Base-by-base conservation (phyloP, 2,113 vertebrate genomes). In the Leptobrachium ailaonicum region DNA sequence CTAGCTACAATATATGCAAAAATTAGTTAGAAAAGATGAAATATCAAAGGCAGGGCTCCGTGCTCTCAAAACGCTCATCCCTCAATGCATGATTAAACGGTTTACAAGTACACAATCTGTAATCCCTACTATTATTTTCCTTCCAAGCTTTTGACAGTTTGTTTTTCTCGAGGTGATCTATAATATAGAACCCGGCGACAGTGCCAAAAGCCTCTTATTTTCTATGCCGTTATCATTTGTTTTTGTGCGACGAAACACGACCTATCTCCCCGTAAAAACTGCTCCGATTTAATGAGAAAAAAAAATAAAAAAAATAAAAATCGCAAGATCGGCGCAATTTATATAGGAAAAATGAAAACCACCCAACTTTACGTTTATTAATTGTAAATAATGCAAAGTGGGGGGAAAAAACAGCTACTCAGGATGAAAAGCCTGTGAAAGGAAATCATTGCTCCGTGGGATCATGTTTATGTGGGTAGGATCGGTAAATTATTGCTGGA, bases 91-190 rank as follows among this genome's bases (percentile, higher is more conserved):
- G 68, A 79, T 71, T 70, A 71, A 79, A 79, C 13, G 60, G 53
- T 71, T 79, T 72, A 72, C 77, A 79, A 45, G 32, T 71, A 47
- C 42, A 53, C 20, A 58, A 79, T 71, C 70, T 64, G 56, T 79
- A 79, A 79, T 79, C 62, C 14, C 7, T 13, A 5, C 77, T 71
- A 47, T 79, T 54, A 71, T 47, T 50, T 50, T 66, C 56, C 62
- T 73, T 54, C 50, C 71, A 64, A 41, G 47, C 41, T 53, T 53
- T n/a, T 72, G 68, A 53, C 69, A 42, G 14, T 44, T 62, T 62
- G 20, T 50, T 50, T 45, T 60, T 8, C 32, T 43, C 68, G 47
- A 78, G 56, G 43, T 47, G 67, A 56, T 64, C 13, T 72, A 66
- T 79, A 72, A 54, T 42, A 60, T 1, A 66, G 32, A 72, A 72